Conservation (phyloP, 1,140 invertebrate genomes). For the Trachymyrmex septentrionalis region DNA sequence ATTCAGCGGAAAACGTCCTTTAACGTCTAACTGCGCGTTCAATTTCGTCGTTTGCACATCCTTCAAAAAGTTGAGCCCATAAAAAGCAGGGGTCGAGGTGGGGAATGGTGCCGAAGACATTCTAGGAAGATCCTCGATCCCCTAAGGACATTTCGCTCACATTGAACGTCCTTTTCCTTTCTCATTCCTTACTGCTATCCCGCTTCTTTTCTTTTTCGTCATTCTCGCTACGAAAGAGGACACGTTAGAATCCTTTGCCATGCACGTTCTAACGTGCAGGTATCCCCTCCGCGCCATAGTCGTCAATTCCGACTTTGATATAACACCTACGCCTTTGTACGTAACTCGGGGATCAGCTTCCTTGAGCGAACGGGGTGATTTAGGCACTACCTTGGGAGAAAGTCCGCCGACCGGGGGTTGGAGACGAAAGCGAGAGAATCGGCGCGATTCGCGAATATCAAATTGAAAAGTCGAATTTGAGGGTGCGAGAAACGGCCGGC, state of each 20-base stretch:
- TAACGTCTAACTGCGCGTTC: slow-evolving; percentile 68
- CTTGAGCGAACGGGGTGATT: slow-evolving; percentile 53
- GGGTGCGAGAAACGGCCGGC: slow-evolving; percentile 29
- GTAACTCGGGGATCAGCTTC: slow-evolving; percentile 62
- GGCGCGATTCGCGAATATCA: slow-evolving; percentile 74
- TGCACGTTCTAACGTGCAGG: slow-evolving; percentile 54
- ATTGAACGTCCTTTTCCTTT: slow-evolving; percentile 18
- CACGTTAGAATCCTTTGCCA: slow-evolving; percentile 49
- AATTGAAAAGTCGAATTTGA: slow-evolving; percentile 76
- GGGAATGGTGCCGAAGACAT: slow-evolving; percentile 40
- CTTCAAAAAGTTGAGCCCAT: slow-evolving; percentile 73
- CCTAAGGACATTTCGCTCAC: slow-evolving; percentile 66
- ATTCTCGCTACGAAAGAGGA: slow-evolving; percentile 49
- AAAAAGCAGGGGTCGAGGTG: slow-evolving; percentile 56
- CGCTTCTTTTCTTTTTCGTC: background rate
- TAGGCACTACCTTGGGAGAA: slow-evolving; percentile 38
- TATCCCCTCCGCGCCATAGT: slow-evolving; percentile 26
- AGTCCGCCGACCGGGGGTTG: background rate
- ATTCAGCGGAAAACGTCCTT: slow-evolving; percentile 40
- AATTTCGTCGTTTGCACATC: slow-evolving; percentile 72
- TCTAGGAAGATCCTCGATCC: slow-evolving; percentile 50
- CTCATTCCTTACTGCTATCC: background rate
- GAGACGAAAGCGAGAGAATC: slow-evolving; percentile 45
- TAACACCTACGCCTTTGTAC: slow-evolving; percentile 61
- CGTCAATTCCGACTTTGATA: slow-evolving; percentile 62